A percentile compares a stretch with the other conserved stretches of the same genome.
Evolutionary conservation across 2,113 vertebrate genomes (phyloP).

Genomic region (Pseudopipra pipra): DNA sequence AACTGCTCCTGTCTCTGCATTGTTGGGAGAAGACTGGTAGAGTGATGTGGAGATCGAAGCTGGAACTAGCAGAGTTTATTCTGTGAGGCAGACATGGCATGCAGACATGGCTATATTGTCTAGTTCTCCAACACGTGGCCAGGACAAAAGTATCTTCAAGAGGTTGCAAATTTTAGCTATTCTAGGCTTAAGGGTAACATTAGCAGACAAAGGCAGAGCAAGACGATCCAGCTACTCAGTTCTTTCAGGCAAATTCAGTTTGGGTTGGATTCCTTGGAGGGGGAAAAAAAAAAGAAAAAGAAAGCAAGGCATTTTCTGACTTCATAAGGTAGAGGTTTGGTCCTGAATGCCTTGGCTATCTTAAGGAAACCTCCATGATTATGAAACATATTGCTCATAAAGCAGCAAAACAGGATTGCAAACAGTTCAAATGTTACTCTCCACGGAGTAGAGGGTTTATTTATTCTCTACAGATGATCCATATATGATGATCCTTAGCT

Average conservation of each 20-base stretch:
- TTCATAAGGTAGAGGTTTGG: neutral
- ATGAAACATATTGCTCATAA: neutral
- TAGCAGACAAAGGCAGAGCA: neutral
- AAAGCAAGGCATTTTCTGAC: neutral
- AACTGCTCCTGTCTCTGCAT: rapidly evolving
- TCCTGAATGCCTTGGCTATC: neutral
- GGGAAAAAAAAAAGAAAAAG: neutral
- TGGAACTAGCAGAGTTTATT: neutral
- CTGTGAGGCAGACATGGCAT: neutral
- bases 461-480: neutral
- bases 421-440: neutral
- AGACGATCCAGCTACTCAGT: neutral
- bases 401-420: neutral
- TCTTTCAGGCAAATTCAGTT: neutral
- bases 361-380: neutral
- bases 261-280: neutral
- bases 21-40: neutral
- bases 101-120: neutral
- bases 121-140: neutral
- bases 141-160: neutral
- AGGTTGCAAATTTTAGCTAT: neutral
- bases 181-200: neutral
- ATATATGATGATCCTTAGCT: neutral
- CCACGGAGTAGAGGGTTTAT: neutral
- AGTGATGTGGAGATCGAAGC: neutral